A percentile compares a stretch with the other conserved stretches of the same genome.
Evolutionary conservation across 1,140 invertebrate species (phyloP).

Genomic region (Eumaeus atala): DNA sequence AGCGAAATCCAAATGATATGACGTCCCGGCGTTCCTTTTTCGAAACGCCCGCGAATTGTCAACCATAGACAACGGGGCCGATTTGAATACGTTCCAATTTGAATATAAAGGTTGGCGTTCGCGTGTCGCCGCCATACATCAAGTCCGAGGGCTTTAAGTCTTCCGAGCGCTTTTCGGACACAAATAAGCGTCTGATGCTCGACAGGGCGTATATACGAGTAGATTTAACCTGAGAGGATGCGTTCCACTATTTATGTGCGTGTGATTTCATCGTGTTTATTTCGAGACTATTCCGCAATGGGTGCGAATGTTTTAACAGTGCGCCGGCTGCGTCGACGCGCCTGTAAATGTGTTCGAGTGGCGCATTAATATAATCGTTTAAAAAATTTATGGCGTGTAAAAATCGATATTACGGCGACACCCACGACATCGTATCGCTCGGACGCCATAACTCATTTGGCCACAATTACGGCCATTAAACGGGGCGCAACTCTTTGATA

Average conservation of each 20-base stretch:
- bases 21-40: conserved; percentile 63
- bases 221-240: conserved; percentile 26
- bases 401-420: conserved; percentile 62
- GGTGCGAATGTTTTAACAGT: conserved; percentile 44
- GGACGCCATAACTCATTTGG: conserved; percentile 62
- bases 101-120: conserved; percentile 69
- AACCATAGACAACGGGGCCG: conserved; percentile 57
- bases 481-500: conserved; percentile 68
- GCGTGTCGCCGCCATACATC: conserved; percentile 64
- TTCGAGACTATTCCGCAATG: conserved; percentile 31
- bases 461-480: conserved; percentile 71
- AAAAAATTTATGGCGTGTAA: conserved; percentile 70
- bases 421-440: conserved; percentile 56
- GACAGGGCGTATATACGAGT: conserved; percentile 53
- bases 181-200: conserved; percentile 66
- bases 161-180: conserved; percentile 66
- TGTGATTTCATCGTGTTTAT: conserved; percentile 33
- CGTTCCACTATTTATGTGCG: conserved; percentile 37
- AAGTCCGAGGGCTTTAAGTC: conserved; percentile 62
- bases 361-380: conserved; percentile 61
- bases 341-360: conserved; percentile 20
- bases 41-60: conserved; percentile 65
- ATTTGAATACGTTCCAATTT: conserved; percentile 65
- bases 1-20: conserved; percentile 59
- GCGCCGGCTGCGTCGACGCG: conserved; percentile 10